phyloP scores from a whole-genome alignment of 2,113 vertebrate genomes.

The Silurus asotus region DNA sequence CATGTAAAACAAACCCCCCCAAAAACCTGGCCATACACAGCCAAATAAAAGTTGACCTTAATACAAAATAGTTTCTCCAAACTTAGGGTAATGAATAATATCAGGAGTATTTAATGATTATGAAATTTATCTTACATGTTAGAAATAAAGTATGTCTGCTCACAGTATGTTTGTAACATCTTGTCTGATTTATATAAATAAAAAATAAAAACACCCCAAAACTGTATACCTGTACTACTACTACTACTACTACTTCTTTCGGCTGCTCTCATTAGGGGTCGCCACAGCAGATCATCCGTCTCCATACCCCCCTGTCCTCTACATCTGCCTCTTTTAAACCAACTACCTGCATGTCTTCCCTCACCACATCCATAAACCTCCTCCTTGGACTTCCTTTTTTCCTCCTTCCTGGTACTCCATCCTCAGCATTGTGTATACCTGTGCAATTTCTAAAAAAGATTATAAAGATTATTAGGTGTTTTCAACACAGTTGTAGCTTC shows the following conservation, averaged over 20 bases:
- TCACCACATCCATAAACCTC: too few species aligned
- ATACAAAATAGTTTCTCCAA: not conserved
- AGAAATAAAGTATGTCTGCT: not conserved
- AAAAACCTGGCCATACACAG: not conserved
- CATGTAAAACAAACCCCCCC: not conserved
- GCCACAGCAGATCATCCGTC: too few species aligned
- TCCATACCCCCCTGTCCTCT: too few species aligned
- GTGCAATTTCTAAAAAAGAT: too few species aligned
- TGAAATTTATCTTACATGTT: not conserved
- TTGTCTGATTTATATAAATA: not conserved
- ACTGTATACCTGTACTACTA: not conserved
- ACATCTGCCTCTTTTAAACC: too few species aligned
- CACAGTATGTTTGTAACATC: not conserved
- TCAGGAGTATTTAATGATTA: not conserved
- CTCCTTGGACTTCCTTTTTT: too few species aligned
- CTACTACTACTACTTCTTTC: too few species aligned
- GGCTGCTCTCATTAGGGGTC: too few species aligned
- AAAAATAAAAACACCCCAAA: not conserved
- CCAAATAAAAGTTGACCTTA: not conserved
- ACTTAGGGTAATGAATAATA: not conserved
- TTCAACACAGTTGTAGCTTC: not conserved
- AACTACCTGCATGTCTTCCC: too few species aligned
- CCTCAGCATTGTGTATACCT: not conserved
- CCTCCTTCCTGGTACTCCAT: too few species aligned
- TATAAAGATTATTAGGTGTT: not conserved